Evolutionary conservation across 2,113 vertebrate species (phyloP).

Genomic region (Eptesicus fuscus): DNA sequence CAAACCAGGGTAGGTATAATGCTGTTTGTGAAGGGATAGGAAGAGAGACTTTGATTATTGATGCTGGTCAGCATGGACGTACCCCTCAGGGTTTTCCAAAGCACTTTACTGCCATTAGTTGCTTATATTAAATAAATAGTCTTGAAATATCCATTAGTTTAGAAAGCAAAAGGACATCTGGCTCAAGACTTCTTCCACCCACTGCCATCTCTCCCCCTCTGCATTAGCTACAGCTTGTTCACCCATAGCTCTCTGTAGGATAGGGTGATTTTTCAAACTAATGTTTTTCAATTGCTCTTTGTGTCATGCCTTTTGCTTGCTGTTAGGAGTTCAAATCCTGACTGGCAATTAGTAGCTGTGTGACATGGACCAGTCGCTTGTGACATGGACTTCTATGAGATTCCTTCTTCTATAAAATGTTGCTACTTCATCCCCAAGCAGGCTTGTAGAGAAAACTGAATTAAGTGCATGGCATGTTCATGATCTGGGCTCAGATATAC

Average conservation of each 20-base stretch:
- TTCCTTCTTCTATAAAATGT: background rate
- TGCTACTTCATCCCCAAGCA: background rate
- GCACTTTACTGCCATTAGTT: conserved; percentile 16
- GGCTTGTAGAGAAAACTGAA: background rate
- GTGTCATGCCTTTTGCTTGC: background rate
- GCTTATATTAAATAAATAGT: conserved; percentile 34
- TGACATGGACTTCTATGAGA: background rate
- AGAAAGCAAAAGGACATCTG: conserved; percentile 12
- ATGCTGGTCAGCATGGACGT: background rate
- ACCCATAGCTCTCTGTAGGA: background rate
- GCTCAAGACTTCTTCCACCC: background rate
- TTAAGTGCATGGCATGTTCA: background rate
- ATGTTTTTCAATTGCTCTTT: background rate
- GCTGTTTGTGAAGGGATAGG: background rate
- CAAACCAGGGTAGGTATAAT: background rate
- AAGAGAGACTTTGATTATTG: background rate
- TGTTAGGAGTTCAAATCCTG: background rate
- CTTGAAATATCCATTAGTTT: background rate
- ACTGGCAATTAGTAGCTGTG: background rate
- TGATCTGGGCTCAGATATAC: background rate
- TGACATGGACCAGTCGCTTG: background rate
- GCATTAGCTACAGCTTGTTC: background rate
- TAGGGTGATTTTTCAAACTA: background rate
- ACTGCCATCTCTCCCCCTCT: background rate
- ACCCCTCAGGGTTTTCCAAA: background rate